Evolutionary conservation across 2,113 vertebrate species (phyloP).

Genomic region (Hippocampus abdominalis): DNA sequence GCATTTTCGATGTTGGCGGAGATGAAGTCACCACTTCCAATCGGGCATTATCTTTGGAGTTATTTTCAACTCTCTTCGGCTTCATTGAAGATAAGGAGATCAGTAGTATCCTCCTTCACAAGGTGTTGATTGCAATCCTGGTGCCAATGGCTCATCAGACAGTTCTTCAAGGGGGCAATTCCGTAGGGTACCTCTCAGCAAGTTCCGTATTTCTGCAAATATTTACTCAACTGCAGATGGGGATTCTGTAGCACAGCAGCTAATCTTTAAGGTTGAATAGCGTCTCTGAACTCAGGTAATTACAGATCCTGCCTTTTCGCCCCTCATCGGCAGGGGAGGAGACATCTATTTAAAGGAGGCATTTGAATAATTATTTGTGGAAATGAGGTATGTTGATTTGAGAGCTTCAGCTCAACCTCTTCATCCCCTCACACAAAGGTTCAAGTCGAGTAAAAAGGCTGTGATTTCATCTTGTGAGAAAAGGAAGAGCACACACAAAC

Average conservation of each 20-base stretch:
- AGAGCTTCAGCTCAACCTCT: not conserved
- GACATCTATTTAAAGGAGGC: too few species aligned
- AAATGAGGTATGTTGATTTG: not conserved
- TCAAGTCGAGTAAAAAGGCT: not conserved
- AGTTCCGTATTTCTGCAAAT: not conserved
- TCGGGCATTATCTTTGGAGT: slow-evolving; percentile 1
- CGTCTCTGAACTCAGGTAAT: not conserved
- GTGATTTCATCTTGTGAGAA: not conserved
- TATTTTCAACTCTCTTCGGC: not conserved
- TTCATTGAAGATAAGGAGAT: slow-evolving; percentile 4
- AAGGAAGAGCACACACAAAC: slow-evolving; percentile 10
- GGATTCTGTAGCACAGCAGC: not conserved
- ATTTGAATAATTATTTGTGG: too few species aligned
- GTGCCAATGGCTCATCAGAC: not conserved
- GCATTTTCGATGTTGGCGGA: not conserved
- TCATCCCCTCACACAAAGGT: not conserved
- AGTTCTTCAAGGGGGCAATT: not conserved
- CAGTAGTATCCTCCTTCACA: not conserved
- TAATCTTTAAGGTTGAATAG: not conserved
- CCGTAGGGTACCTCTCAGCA: not conserved
- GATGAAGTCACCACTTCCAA: not conserved
- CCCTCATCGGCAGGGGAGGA: too few species aligned
- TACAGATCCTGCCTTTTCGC: too few species aligned
- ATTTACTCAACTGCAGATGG: not conserved
- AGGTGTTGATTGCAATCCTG: not conserved